Evolutionary conservation across 2,888 invertebrate species (phyloP), one percentile per base, ranked within the genome.

Genomic region (Sylvicola fuscatus): DNA sequence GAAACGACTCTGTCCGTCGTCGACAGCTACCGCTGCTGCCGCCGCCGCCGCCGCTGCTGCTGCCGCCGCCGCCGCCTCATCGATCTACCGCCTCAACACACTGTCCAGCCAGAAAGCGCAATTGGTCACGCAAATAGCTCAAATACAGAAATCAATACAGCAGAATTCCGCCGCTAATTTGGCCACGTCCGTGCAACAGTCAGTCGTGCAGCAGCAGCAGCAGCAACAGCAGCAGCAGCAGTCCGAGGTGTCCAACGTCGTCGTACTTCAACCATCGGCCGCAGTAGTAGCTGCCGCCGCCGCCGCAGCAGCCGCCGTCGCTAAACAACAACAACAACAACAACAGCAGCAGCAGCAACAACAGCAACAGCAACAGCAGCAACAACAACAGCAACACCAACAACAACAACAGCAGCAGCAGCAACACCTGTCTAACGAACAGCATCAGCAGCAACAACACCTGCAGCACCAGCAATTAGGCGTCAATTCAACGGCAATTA

Each of bases 1-100:
- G 45, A 58, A 60, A 47, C 54, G 59, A 53, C 58, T 58, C 56
- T 58, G 60, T 46, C 55, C 58, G 48, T 52, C 60, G 35, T 45
- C 47, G 37, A 49, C 37, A 17, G 27, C 36, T 27, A 35, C 35
- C 14, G 33, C 36, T 30, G 36, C 41, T 35, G 15, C 40, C 35
- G 33, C 39, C 37, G 39, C 39, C 35, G 39, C 37, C 32, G 34
- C 41, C 27, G 43, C 48, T 37, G 45, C 49, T 41, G 48, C 48
- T 36, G 47, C 50, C 33, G 46, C 47, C 33, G 46, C 47, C 35
- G 47, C 51, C 33, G 36, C 21, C 21, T 21, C 21, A 21, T 21
- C 21, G 39, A 37, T 37, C 37, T 37, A 39, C 45, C 41, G 50
- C 53, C 27, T 43, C 37, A 39, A 49, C 50, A 38, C 46, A 49